Percentiles rank a stretch among this genome's conserved stretches.
These are phyloP conservation scores for Exephanes ischioxanthus DNA, from an alignment of 2,888 invertebrate genomes.

Conservation along the genomic window DNA sequence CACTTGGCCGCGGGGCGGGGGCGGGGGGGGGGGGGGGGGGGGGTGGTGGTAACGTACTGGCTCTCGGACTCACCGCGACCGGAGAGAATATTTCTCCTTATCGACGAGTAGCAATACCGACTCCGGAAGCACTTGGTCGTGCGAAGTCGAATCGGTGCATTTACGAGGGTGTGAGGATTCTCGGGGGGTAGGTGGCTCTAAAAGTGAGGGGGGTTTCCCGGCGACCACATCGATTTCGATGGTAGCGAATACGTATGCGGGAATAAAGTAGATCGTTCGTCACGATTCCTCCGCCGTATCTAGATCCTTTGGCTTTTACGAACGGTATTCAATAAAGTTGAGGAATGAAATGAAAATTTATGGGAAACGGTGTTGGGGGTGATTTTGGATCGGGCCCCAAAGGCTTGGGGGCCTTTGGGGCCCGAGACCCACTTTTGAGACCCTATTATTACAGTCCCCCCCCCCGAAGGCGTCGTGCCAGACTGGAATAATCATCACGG, in stretches of 20 bases:
- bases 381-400: too few species aligned
- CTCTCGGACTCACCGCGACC: conserved; percentile 46
- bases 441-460: too few species aligned
- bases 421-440: too few species aligned
- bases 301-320: background rate
- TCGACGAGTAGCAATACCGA: conserved; percentile 75
- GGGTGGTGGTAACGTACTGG: conserved; percentile 47
- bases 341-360: conserved; percentile 4
- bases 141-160: conserved; percentile 29
- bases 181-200: conserved; percentile 2
- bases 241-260: background rate
- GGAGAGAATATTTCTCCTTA: conserved; percentile 77
- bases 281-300: background rate
- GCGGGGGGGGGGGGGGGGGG: background rate
- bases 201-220: conserved; percentile 15
- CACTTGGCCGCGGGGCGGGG: conserved; percentile 59
- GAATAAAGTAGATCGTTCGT: conserved; percentile 24
- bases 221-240: conserved; percentile 31
- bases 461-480: too few species aligned
- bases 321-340: conserved; percentile 22
- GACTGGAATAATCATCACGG: too few species aligned
- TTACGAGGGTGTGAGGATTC: conserved; percentile 30
- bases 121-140: conserved; percentile 49
- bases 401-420: too few species aligned
- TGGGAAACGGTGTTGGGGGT: too few species aligned